These are phyloP conservation scores for Callipepla squamata DNA, from an alignment of 2,113 vertebrate species.

Conservation along the genomic window DNA sequence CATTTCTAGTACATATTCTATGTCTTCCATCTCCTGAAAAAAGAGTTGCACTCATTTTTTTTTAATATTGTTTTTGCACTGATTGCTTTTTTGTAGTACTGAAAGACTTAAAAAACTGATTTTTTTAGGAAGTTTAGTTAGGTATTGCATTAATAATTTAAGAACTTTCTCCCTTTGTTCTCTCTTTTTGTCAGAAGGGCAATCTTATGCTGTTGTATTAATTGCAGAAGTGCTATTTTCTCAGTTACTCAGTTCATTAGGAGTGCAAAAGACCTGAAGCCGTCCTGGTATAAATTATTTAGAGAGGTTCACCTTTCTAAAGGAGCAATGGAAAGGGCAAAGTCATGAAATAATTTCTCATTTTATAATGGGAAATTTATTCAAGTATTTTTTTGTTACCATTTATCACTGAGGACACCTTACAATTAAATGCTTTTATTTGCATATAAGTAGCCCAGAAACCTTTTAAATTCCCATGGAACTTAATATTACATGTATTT, in stretches of 20 bases:
- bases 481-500: neutral
- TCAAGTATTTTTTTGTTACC: slow-evolving; percentile 31
- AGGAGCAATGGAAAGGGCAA: slow-evolving; percentile 71
- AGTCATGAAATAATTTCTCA: slow-evolving; percentile 59
- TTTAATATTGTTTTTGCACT: neutral
- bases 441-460: slow-evolving; percentile 42
- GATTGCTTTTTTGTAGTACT: neutral
- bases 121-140: neutral
- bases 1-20: neutral
- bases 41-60: neutral
- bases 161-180: neutral
- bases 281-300: slow-evolving; percentile 37
- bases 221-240: slow-evolving; percentile 15
- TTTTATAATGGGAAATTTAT: slow-evolving; percentile 76
- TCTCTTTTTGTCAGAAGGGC: neutral
- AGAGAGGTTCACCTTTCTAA: slow-evolving; percentile 65
- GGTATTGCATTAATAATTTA: slow-evolving; percentile 26
- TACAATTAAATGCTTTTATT: slow-evolving; percentile 69
- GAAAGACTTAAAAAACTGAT: neutral
- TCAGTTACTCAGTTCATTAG: slow-evolving; percentile 66
- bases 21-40: neutral
- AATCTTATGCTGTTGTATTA: slow-evolving; percentile 3
- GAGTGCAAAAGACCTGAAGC: slow-evolving; percentile 1
- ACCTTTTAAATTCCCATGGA: neutral
- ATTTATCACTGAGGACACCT: slow-evolving; percentile 57